Base-by-base conservation (phyloP, 2,797 vertebrate species). In the Onychomys arenicola region DNA sequence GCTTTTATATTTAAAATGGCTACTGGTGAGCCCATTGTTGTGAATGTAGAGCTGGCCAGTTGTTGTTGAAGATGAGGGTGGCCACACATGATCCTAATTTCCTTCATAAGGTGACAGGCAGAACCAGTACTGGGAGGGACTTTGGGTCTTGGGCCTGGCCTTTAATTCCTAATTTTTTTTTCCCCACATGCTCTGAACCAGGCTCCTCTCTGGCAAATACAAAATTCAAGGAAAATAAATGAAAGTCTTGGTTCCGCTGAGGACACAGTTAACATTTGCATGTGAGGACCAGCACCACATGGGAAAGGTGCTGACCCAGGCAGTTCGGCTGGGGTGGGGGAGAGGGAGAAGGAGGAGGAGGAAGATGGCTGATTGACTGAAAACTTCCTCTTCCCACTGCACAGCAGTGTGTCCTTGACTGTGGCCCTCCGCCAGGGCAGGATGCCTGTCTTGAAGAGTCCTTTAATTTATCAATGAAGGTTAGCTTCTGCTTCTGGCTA, bases 261-360 rank as follows among this genome's bases (percentile, higher is more conserved):
- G 29, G 13, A 40, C 14, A 29, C 2, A 55, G 37, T 5, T 1
- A 6, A 21, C 1, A 11, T 6, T 55, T 10, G 5, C 14, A 7
- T 1, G 5, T 0, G 29, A 19, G 75, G 52, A 25, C 9, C 0
- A 16, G 49, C 0, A 0, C 8, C 8, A 43, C n/a, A 0, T 0
- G 2, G 32, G 52, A 61, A 63, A n/a, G 7, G 34, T 0, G 13
- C 52, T 2, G 27, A 61, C 37, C 19, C 23, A 32, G 85, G 34
- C 19, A 27, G 21, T 25, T 46, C 21, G 46, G 27, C 37, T 49
- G 57, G 65, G 2, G 73, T 49, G 23, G 29, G 37, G n/a, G n/a
- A n/a, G n/a, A 49, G 23, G 29, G 37, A 59, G 69, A n/a, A 40
- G 19, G 5, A 59, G 25, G 81, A 25, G 32, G 59, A 75, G 40